Conservation (phyloP, 2,888 invertebrate species). For the Rotaria sp. region DNA sequence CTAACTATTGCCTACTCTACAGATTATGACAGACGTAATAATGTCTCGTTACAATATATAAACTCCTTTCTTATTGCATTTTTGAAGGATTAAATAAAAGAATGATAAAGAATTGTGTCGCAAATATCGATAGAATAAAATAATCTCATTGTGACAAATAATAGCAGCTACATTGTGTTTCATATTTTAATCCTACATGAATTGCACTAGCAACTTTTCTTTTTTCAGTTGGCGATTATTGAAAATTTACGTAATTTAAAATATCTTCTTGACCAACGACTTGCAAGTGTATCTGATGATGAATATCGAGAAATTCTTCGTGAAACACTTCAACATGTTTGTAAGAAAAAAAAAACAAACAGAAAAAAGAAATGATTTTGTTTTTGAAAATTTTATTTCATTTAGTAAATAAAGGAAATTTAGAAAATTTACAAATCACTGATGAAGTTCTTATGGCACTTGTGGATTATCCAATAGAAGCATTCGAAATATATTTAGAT, state of each 20-base stretch:
- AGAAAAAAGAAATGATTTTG: not conserved
- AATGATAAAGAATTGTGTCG: no score
- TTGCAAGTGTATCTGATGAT: not conserved
- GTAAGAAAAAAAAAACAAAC: not conserved
- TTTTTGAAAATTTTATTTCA: not conserved
- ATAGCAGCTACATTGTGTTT: no score
- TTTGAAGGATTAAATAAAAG: no score
- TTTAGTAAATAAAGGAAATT: conserved; percentile 30
- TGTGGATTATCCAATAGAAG: conserved; percentile 30
- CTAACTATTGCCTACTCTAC: no score
- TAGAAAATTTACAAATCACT: conserved; percentile 32
- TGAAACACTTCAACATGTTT: not conserved
- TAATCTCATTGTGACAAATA: no score
- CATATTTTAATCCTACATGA: no score
- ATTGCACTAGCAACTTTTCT: no score
- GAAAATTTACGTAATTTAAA: not conserved
- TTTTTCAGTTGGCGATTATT: not conserved
- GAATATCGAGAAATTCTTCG: not conserved
- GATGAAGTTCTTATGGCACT: conserved; percentile 35
- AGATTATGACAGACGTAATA: no score
- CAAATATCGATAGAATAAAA: no score
- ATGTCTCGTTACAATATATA: no score
- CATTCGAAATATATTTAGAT: conserved; percentile 37
- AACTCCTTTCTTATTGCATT: no score
- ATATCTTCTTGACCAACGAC: not conserved